Conservation (phyloP, 1,140 invertebrate species). For the Sycophila sp. region DNA sequence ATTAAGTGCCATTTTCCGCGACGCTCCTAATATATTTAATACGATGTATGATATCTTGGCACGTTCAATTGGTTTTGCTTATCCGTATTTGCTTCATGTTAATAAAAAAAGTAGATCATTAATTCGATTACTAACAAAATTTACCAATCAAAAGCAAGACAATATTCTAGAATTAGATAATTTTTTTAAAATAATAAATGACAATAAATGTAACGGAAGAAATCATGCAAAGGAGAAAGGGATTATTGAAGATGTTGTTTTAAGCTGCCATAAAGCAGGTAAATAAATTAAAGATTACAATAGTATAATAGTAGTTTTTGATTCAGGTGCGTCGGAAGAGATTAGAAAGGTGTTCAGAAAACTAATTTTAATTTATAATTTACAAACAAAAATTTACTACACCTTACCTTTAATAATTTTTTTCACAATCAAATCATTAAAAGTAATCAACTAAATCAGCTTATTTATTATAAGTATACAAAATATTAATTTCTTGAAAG, state of each 20-base stretch:
- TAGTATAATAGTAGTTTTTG: too few relatives aligned
- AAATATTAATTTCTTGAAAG: too few relatives aligned
- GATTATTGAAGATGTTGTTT: slow-evolving; percentile 52
- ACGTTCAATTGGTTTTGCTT: slow-evolving; percentile 65
- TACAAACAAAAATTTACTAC: too few relatives aligned
- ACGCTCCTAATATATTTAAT: slow-evolving; percentile 77
- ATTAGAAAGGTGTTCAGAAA: too few relatives aligned
- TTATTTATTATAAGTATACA: too few relatives aligned
- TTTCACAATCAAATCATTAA: too few relatives aligned
- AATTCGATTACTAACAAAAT: slow-evolving; percentile 70
- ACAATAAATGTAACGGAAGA: not conserved
- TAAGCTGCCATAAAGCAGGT: slow-evolving; percentile 58
- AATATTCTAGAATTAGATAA: slow-evolving; percentile 42
- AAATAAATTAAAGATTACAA: not conserved
- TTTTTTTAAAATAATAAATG: slow-evolving; percentile 33
- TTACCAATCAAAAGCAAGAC: slow-evolving; percentile 42
- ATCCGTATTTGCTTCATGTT: slow-evolving; percentile 76
- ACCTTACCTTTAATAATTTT: too few relatives aligned
- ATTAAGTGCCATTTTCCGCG: slow-evolving; percentile 71
- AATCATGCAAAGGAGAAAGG: slow-evolving; percentile 51
- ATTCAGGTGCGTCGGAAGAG: too few relatives aligned
- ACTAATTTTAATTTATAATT: not conserved
- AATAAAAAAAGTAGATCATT: slow-evolving; percentile 80
- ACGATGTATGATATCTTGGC: slow-evolving; percentile 76
- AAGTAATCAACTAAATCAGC: too few relatives aligned